Evolutionary conservation across 2,888 invertebrate genomes (phyloP), one percentile per base, ranked within the genome.

Genomic region (Gerosis bhagava): DNA sequence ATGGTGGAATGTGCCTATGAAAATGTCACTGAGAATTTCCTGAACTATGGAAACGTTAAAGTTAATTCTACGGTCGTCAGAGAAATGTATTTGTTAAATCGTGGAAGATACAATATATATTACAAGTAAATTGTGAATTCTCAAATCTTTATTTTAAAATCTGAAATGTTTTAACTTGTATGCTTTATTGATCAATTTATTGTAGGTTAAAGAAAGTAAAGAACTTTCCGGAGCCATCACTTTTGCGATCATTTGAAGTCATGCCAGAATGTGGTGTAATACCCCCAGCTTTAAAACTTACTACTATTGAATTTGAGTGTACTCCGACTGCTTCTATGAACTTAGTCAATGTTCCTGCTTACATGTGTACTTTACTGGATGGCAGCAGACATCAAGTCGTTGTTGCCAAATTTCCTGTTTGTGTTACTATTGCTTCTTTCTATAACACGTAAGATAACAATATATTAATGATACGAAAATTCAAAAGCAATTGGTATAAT

Each of bases 31-130:
- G 83, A 84, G 54, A 79, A 68, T 32, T 78, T 64, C 48, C 77
- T 93, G 10, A 81, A 92, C 56, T 90, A 92, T 50, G 91, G 91
- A 37, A 88, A 86, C 42, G 83, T 92, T 1, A 92, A 90, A 79
- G 91, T 92, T 2, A 90, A 89, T 45, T 83, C 84, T 0, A 77
- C 83, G 0, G 74, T 84, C 11, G 64, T 58, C 0, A 68, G 79
- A 41, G 71, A 78, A 25, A 89, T 92, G 73, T 78, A 77, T 32
- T 72, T 93, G 16, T 69, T 81, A 12, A 93, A 93, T 72, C 77
- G 87, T 15, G 92, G 92, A 29, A 89, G 87, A 72, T 91, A 91
- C 58, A 90, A 88, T 47, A 78, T 91, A 47, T 83, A 81, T 65
- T 92, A 74, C 61, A 83, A 79, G 91, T 91, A 62, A 76, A 83